Conservation (phyloP, 2,888 invertebrate genomes). For the Microctonus aethiopoides region DNA sequence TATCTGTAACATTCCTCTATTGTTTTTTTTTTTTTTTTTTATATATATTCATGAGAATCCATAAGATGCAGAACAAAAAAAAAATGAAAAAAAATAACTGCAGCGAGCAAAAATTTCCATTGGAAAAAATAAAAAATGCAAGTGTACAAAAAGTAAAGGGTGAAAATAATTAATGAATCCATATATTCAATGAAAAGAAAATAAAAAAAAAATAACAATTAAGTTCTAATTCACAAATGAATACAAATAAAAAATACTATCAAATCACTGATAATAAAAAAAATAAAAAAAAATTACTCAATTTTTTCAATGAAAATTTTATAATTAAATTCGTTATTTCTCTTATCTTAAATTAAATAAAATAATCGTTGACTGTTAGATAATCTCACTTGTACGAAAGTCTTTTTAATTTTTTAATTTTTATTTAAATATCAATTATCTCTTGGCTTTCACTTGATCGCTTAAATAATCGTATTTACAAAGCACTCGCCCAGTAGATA, state of each 20-base stretch:
- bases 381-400: background rate
- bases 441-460: background rate
- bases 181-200: too few species aligned
- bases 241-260: background rate
- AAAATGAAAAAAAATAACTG: background rate
- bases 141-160: background rate
- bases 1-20: background rate
- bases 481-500: background rate
- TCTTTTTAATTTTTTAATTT: too few species aligned
- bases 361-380: background rate
- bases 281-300: background rate
- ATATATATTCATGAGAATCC: background rate
- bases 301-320: background rate
- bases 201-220: too few species aligned
- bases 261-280: background rate
- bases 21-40: background rate
- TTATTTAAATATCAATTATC: background rate
- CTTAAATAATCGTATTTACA: background rate
- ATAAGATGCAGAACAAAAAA: background rate
- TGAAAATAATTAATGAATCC: background rate
- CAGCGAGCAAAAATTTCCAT: too few species aligned
- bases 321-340: background rate
- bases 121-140: background rate
- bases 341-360: background rate
- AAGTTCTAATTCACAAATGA: background rate